These are phyloP conservation scores for Malacoraja senta DNA, from an alignment of 2,797 vertebrate species.

Conservation along the genomic window DNA sequence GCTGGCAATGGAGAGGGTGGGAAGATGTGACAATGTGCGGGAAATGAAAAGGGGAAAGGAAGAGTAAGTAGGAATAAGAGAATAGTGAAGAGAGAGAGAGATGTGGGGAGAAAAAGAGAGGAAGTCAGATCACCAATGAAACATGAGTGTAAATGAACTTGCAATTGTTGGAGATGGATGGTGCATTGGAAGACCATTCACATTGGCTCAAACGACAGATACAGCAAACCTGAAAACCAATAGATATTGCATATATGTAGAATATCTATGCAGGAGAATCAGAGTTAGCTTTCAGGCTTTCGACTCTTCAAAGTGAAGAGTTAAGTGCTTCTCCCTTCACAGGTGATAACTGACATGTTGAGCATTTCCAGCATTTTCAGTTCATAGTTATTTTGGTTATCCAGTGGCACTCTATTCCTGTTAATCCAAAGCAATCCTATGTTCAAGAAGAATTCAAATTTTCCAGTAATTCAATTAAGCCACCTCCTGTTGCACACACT, in stretches of 20 bases:
- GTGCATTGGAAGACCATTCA: background rate
- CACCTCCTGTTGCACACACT: background rate
- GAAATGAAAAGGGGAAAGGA: background rate
- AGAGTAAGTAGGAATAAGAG: background rate
- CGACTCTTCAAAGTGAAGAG: too few species aligned
- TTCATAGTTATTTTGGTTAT: background rate
- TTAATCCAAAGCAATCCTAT: background rate
- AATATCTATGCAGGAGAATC: background rate
- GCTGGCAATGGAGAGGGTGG: constrained; percentile 39
- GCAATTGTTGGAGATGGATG: background rate
- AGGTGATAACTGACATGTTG: background rate
- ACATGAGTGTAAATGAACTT: background rate
- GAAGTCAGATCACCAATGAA: background rate
- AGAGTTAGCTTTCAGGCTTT: background rate
- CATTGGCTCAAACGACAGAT: background rate
- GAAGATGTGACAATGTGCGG: background rate
- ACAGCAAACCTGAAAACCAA: background rate
- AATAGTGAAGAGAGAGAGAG: constrained; percentile 13
- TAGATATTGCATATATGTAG: background rate
- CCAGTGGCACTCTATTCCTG: background rate
- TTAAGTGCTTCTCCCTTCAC: background rate
- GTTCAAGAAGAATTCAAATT: background rate
- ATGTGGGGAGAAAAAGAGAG: background rate
- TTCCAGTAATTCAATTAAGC: background rate
- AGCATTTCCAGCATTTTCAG: background rate